These are phyloP conservation scores for Oreochromis grahami DNA, from an alignment of 2,797 vertebrate species.

Conservation along the genomic window DNA sequence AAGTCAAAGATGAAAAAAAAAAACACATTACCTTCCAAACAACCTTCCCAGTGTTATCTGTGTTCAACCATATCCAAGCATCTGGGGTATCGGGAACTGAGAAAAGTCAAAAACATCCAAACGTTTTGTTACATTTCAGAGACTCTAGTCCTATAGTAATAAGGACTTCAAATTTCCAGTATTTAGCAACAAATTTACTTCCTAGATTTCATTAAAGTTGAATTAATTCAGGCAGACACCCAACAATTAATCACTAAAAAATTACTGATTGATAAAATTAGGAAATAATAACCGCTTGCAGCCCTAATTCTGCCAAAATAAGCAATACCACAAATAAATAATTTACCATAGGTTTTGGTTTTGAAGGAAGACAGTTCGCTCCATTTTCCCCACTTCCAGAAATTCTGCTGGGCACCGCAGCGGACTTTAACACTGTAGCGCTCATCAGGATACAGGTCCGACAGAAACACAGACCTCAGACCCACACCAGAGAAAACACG, in stretches of 20 bases:
- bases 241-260: background rate
- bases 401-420: constrained; percentile 66
- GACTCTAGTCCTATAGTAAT: background rate
- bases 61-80: constrained; percentile 71
- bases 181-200: background rate
- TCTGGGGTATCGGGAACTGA: constrained; percentile 73
- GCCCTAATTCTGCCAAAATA: background rate
- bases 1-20: background rate
- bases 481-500: constrained; percentile 59
- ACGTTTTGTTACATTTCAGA: background rate
- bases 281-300: background rate
- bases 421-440: constrained; percentile 56
- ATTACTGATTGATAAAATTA: background rate
- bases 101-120: background rate
- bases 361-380: constrained; percentile 52
- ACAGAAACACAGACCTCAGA: constrained; percentile 47
- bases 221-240: background rate
- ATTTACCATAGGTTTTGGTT: constrained; percentile 67
- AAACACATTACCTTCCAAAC: constrained; percentile 69
- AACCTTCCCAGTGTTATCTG: constrained; percentile 51
- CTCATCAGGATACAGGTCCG: constrained; percentile 58
- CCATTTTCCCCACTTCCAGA: constrained; percentile 80
- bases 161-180: background rate
- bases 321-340: background rate
- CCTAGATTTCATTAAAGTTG: background rate